These are phyloP conservation scores for Furcifer pardalis DNA, from an alignment of 2,797 vertebrate genomes.

Conservation along the genomic window DNA sequence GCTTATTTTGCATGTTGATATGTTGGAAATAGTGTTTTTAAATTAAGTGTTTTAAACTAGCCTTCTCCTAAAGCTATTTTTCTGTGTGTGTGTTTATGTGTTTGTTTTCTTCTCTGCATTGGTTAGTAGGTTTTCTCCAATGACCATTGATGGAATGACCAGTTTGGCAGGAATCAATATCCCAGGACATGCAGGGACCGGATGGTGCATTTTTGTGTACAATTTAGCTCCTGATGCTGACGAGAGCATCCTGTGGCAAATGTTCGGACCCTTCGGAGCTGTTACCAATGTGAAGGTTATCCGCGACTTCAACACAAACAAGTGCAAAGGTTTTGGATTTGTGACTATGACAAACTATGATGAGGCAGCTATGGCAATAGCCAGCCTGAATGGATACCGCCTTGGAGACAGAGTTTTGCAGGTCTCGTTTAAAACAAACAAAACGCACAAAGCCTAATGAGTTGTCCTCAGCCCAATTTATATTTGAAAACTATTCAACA, in stretches of 20 bases:
- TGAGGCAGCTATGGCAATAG: slow-evolving; percentile 97
- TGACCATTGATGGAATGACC: slow-evolving; percentile 98
- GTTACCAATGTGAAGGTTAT: slow-evolving; percentile 99
- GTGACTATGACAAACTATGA: slow-evolving; percentile 99
- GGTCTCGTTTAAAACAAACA: slow-evolving; percentile 99
- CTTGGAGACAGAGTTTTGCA: slow-evolving; percentile 97
- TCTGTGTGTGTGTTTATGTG: slow-evolving; percentile 4
- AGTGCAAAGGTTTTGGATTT: slow-evolving; percentile 99
- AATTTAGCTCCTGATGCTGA: slow-evolving; percentile 97
- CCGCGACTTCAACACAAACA: slow-evolving; percentile 98
- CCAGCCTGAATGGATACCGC: slow-evolving; percentile 97
- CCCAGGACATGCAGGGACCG: slow-evolving; percentile 92
- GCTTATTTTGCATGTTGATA: neutral
- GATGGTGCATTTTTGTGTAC: slow-evolving; percentile 99
- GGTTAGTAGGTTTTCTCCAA: slow-evolving; percentile 92
- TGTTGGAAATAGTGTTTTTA: slow-evolving; percentile 15
- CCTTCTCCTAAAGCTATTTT: slow-evolving; percentile 41
- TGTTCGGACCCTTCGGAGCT: slow-evolving; percentile 98
- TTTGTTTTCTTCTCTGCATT: slow-evolving; percentile 51
- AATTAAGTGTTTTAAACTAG: neutral
- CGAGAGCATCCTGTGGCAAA: slow-evolving; percentile 98
- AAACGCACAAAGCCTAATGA: slow-evolving; percentile 97
- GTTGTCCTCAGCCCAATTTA: slow-evolving; percentile 86
- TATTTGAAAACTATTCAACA: slow-evolving; percentile 86
- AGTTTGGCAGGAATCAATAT: slow-evolving; percentile 98